Percentiles rank a stretch among this genome's conserved stretches.
phyloP scores from a whole-genome alignment of 1,140 invertebrate genomes.

The Phenacoccus solenopsis region DNA sequence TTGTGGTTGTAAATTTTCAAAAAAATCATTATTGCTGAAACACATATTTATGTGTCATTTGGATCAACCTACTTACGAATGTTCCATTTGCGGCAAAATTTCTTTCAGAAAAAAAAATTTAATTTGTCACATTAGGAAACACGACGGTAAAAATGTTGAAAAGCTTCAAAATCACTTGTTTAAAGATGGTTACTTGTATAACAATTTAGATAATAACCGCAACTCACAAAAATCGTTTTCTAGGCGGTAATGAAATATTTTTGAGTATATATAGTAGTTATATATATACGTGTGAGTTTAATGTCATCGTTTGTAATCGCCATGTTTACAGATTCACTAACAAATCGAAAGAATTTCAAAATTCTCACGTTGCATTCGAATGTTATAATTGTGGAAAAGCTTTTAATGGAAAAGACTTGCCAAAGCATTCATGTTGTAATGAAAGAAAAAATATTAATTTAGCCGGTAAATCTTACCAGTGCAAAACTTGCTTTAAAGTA shows the following conservation, averaged over 20 bases:
- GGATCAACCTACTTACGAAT: background rate
- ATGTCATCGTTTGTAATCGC: background rate
- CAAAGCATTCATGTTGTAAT: too few species aligned
- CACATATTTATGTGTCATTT: background rate
- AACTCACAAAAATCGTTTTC: background rate
- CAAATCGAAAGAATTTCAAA: too few species aligned
- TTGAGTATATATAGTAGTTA: background rate
- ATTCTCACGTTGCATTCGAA: too few species aligned
- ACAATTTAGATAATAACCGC: background rate
- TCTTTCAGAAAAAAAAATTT: background rate
- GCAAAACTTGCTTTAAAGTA: too few species aligned
- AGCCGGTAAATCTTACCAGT: too few species aligned
- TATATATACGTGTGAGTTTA: background rate
- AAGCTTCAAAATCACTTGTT: background rate
- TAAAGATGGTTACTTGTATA: background rate
- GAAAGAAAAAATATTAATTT: too few species aligned
- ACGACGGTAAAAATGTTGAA: background rate
- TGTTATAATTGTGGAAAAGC: too few species aligned
- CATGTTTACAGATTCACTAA: too few species aligned
- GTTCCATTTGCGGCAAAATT: background rate
- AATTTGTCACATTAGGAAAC: background rate
- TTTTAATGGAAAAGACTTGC: too few species aligned
- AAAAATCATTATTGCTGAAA: background rate
- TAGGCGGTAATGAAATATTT: background rate
- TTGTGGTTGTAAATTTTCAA: background rate